Percentiles rank a stretch among this genome's conserved stretches.
phyloP scores from a whole-genome alignment of 64 coral and sea anemone species.

The Acropora tenuis region DNA sequence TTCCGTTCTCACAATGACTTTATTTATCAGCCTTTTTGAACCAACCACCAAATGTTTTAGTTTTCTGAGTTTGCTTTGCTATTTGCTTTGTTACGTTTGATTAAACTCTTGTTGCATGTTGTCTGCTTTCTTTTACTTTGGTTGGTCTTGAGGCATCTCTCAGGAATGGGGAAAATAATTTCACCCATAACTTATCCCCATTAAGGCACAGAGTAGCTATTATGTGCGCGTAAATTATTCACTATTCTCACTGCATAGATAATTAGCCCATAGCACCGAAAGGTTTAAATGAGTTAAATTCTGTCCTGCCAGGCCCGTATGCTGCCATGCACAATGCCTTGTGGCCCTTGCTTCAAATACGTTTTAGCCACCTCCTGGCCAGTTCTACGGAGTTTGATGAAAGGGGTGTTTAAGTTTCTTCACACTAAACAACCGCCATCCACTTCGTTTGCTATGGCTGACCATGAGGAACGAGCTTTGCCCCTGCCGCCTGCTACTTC shows the following conservation, averaged over 20 bases:
- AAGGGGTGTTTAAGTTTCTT: not conserved
- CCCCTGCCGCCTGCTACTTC: not conserved
- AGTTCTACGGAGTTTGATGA: no score
- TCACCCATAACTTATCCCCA: no score
- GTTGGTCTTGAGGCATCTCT: no score
- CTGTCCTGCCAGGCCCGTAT: not conserved
- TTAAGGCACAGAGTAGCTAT: no score
- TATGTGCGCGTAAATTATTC: no score
- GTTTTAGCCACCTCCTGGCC: not conserved
- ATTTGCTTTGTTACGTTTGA: not conserved
- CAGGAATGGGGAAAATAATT: no score
- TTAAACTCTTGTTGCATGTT: not conserved
- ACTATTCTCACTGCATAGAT: not conserved
- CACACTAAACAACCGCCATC: not conserved
- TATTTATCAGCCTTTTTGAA: not conserved
- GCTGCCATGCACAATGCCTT: no score
- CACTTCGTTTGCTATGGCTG: not conserved
- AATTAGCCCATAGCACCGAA: not conserved
- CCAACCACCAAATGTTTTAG: not conserved
- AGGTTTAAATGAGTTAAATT: constrained; percentile 7
- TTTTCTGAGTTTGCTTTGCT: not conserved
- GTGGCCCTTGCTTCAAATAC: not conserved
- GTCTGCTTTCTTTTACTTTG: no score
- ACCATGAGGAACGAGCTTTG: not conserved
- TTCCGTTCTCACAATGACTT: not conserved